Evolutionary conservation across 2,888 invertebrate genomes (phyloP).

Genomic region (Troides oblongomaculatus): DNA sequence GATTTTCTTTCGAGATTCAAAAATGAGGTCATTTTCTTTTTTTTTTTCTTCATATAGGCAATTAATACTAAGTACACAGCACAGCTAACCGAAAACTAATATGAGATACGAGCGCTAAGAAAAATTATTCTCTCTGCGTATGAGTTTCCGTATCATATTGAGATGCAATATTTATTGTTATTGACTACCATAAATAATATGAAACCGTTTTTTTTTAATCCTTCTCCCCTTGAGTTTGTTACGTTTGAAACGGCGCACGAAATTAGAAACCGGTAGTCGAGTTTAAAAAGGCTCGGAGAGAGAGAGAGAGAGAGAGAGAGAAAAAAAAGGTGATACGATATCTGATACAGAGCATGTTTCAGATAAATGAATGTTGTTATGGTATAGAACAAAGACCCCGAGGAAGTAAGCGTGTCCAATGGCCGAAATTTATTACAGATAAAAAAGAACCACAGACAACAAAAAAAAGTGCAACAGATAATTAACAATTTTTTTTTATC

Average conservation of each 20-base stretch:
- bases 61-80: slow-evolving; percentile 75
- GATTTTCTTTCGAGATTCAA: slow-evolving; percentile 69
- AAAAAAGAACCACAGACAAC: slow-evolving; percentile 1
- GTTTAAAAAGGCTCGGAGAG: not conserved
- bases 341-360: slow-evolving; percentile 14
- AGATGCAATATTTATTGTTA: not conserved
- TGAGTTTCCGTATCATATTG: slow-evolving; percentile 51
- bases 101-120: slow-evolving; percentile 66
- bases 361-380: slow-evolving; percentile 12
- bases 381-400: slow-evolving; percentile 8
- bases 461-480: slow-evolving; percentile 1
- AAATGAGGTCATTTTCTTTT: slow-evolving; percentile 57
- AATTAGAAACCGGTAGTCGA: slow-evolving; percentile 14
- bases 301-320: not conserved
- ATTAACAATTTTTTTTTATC: no score
- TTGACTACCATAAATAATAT: not conserved
- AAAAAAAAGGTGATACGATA: slow-evolving; percentile 11
- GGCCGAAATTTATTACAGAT: slow-evolving; percentile 10
- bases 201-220: not conserved
- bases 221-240: slow-evolving; percentile 7
- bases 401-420: slow-evolving; percentile 5
- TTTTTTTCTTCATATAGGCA: slow-evolving; percentile 46
- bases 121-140: slow-evolving; percentile 50
- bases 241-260: slow-evolving; percentile 8
- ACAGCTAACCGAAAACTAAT: slow-evolving; percentile 76